A percentile compares a stretch with the other conserved stretches of the same genome.
Conservation (phyloP, 2,888 invertebrate species). For the Ormyrus labotus region DNA sequence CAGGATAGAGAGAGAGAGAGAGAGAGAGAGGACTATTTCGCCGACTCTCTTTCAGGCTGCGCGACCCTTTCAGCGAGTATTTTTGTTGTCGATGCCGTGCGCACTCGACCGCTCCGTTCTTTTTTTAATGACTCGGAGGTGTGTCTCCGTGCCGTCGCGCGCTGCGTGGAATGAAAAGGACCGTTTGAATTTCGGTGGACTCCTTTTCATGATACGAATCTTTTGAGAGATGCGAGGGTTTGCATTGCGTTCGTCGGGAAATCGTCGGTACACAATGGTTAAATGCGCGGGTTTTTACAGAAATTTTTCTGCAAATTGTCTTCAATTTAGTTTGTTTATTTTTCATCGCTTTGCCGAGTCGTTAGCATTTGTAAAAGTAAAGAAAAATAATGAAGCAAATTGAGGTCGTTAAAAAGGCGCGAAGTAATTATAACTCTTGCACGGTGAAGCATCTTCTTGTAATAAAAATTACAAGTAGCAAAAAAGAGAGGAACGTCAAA, state of each 20-base stretch:
- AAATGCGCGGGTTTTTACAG: too few species aligned
- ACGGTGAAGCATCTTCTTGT: too few species aligned
- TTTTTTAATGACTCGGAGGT: constrained; percentile 22
- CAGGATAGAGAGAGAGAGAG: neutral
- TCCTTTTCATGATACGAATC: neutral
- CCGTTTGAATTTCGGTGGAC: neutral
- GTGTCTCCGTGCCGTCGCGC: neutral
- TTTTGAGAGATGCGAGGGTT: neutral
- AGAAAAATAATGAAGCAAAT: too few species aligned
- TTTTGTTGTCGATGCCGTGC: neutral
- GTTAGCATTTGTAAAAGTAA: too few species aligned
- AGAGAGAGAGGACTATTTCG: neutral
- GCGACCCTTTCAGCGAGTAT: constrained; percentile 10
- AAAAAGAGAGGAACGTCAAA: too few species aligned
- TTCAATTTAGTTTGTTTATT: too few species aligned
- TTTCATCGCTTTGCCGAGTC: too few species aligned
- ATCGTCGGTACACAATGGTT: too few species aligned
- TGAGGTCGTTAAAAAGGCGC: too few species aligned
- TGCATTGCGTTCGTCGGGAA: neutral
- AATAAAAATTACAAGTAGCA: too few species aligned
- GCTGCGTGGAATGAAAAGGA: neutral
- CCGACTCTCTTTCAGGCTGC: constrained; percentile 4
- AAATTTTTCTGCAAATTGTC: too few species aligned
- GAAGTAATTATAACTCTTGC: too few species aligned
- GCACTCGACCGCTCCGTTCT: neutral